phyloP scores from a whole-genome alignment of 2,888 invertebrate genomes.

The Papilio elwesi region DNA sequence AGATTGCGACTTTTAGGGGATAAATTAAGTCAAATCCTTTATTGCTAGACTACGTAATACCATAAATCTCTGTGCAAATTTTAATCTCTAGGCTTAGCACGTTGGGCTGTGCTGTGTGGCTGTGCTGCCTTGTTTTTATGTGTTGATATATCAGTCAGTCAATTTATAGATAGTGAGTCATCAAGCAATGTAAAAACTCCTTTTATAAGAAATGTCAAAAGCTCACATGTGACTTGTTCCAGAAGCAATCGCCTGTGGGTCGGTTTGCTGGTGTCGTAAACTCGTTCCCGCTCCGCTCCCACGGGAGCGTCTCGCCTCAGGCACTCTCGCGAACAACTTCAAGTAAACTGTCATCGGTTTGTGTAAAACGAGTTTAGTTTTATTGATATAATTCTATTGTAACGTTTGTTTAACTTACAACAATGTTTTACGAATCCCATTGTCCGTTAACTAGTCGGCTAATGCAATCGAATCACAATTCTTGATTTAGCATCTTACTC shows the following conservation, averaged over 20 bases:
- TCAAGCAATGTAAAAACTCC: background rate
- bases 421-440: background rate
- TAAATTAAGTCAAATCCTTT: no score
- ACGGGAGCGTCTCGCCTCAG: background rate
- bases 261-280: background rate
- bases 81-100: no score
- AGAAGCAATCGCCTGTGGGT: background rate
- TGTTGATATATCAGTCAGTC: no score
- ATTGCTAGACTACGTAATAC: no score
- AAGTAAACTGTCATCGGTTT: conserved; percentile 10
- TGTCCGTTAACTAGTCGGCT: background rate
- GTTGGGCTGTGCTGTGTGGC: no score
- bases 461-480: no score
- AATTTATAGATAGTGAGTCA: background rate
- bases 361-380: conserved; percentile 7
- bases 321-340: conserved; percentile 1
- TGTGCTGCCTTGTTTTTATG: no score
- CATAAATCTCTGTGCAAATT: no score
- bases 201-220: background rate
- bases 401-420: background rate
- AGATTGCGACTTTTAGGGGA: no score
- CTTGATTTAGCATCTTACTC: no score
- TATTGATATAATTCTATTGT: background rate
- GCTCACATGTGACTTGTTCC: conserved; percentile 10
- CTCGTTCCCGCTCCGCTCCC: background rate